Evolutionary conservation across 64 coral and sea anemone species (phyloP).

Genomic region (Orbicella faveolata): DNA sequence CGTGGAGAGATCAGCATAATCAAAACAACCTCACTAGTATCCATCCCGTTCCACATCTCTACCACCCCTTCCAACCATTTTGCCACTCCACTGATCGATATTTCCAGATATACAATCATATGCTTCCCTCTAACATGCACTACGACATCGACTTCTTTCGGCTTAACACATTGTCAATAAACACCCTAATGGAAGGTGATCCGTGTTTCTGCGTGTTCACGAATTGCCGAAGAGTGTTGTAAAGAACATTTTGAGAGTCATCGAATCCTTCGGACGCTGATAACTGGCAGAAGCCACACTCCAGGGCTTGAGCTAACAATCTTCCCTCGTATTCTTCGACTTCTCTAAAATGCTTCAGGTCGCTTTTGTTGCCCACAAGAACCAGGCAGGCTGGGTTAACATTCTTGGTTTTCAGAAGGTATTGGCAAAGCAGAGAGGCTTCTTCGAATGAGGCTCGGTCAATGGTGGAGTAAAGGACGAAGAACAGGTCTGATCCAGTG

Average conservation of each 20-base stretch:
- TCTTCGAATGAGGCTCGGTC: constrained; percentile 60
- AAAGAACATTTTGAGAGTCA: constrained; percentile 52
- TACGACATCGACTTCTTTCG: constrained; percentile 32
- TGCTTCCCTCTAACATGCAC: background rate
- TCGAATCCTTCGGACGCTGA: constrained; percentile 51
- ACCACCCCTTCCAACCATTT: background rate
- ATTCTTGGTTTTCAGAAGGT: constrained; percentile 66
- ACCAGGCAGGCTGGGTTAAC: constrained; percentile 40
- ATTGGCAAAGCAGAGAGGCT: constrained; percentile 24
- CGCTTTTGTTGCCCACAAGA: constrained; percentile 60
- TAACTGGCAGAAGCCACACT: constrained; percentile 50
- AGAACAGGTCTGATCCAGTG: constrained; percentile 45
- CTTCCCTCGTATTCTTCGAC: constrained; percentile 65
- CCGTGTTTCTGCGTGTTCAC: constrained; percentile 40
- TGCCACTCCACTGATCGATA: background rate
- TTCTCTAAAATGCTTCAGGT: constrained; percentile 57
- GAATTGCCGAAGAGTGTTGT: constrained; percentile 32
- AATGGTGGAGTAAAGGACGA: constrained; percentile 61
- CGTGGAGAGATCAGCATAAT: no score
- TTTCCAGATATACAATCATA: background rate
- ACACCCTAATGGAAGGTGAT: constrained; percentile 26
- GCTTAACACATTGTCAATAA: constrained; percentile 44
- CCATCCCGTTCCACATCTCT: no score
- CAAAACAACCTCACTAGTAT: no score
- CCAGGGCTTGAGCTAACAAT: constrained; percentile 45